These are phyloP conservation scores for Orchestes rusci DNA, from an alignment of 2,888 invertebrate species.

Conservation along the genomic window DNA sequence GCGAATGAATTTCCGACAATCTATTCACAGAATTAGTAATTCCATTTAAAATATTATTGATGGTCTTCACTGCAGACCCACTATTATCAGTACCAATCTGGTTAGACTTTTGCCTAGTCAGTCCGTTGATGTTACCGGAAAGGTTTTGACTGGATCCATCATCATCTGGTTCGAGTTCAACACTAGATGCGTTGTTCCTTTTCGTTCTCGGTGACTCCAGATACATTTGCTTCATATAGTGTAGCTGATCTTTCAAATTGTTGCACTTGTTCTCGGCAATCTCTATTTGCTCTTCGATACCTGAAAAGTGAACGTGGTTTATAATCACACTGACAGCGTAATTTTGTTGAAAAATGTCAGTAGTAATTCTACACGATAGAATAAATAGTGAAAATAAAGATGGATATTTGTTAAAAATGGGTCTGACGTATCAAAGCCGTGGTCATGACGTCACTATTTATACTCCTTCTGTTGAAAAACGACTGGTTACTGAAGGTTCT, in stretches of 20 bases:
- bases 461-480: too few relatives aligned
- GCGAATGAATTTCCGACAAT: constrained; percentile 35
- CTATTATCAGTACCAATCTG: constrained; percentile 37
- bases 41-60: constrained; percentile 40
- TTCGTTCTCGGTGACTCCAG: too few relatives aligned
- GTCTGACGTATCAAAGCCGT: constrained; percentile 32
- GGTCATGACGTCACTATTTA: constrained; percentile 37
- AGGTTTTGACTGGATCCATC: background rate
- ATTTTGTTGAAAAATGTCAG: too few relatives aligned
- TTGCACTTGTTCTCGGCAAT: constrained; percentile 43
- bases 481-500: too few relatives aligned
- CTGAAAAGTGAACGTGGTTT: too few relatives aligned
- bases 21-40: constrained; percentile 41
- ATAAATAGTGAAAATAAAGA: constrained; percentile 36
- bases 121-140: too few relatives aligned
- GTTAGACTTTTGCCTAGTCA: constrained; percentile 33
- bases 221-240: constrained; percentile 44
- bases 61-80: constrained; percentile 39
- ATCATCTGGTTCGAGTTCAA: constrained; percentile 4
- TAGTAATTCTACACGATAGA: constrained; percentile 38
- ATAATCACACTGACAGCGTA: too few relatives aligned
- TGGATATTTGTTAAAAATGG: constrained; percentile 37
- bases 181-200: background rate
- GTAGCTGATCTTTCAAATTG: constrained; percentile 41
- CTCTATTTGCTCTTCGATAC: constrained; percentile 43